These are phyloP conservation scores for Hesperophylax magnus DNA, from an alignment of 1,140 invertebrate genomes.

Conservation along the genomic window DNA sequence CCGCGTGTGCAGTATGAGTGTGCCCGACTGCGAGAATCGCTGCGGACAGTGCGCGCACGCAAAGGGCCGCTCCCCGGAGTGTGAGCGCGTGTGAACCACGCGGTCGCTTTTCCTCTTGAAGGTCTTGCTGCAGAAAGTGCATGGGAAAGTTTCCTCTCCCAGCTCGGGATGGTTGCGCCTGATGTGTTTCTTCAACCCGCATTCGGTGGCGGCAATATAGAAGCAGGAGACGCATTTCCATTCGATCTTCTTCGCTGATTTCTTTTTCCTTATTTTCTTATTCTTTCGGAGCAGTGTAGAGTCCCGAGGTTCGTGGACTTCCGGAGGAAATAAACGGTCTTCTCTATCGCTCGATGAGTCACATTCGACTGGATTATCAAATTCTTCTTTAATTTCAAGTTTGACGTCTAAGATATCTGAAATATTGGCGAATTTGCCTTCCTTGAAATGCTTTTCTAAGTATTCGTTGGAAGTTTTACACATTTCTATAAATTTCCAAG, in stretches of 20 bases:
- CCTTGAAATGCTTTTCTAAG: conserved; percentile 12
- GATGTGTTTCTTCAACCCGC: conserved; percentile 63
- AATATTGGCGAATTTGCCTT: not conserved
- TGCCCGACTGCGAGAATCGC: conserved; percentile 36
- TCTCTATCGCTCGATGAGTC: conserved; percentile 4
- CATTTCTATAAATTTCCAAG: conserved; percentile 38
- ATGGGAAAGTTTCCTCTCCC: conserved; percentile 64
- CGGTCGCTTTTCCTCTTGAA: conserved; percentile 64
- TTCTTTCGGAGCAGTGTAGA: not conserved
- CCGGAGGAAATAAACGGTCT: conserved; percentile 15
- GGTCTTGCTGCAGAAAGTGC: conserved; percentile 64
- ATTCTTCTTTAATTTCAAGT: conserved; percentile 45
- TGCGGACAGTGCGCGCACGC: conserved; percentile 4
- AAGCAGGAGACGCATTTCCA: conserved; percentile 72
- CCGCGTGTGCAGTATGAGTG: conserved; percentile 33
- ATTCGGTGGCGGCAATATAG: conserved; percentile 60
- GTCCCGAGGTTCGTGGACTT: not conserved
- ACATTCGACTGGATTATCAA: not conserved
- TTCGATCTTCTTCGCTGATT: conserved; percentile 48
- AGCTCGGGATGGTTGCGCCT: conserved; percentile 58
- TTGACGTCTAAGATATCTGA: conserved; percentile 5
- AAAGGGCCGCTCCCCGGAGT: conserved; percentile 30
- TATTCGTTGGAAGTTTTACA: conserved; percentile 14
- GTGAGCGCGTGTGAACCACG: conserved; percentile 58
- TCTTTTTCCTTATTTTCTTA: conserved; percentile 3